Base-by-base conservation (phyloP, 1,140 invertebrate species). In the Drosophila navojoa region DNA sequence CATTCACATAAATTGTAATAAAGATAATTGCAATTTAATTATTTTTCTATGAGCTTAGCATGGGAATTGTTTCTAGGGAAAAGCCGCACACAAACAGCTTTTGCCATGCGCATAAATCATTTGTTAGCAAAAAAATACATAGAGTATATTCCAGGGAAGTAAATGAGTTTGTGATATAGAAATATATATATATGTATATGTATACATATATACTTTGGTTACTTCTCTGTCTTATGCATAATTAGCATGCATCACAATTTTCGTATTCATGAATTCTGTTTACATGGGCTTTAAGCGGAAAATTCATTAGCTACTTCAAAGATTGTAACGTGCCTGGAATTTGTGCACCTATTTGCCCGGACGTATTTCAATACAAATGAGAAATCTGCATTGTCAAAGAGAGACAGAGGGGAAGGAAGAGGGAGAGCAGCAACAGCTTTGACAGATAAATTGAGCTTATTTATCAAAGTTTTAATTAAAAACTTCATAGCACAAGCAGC, bases 391-490 rank as follows among this genome's bases (percentile, higher is more conserved):
- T 79, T 81, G 62, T 57, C 82, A 71, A 79, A 76, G 82, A 79
- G 42, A 52, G 9, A 19, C 5, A 7, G 3, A 13, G n/a, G 15
- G 42, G 0, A 4, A 27, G n/a, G 2, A 0, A 6, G 7, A 10
- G 7, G 54, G 4, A 32, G 13, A 32, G 13, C 22, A 13, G 45
- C 38, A 84, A 77, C 77, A 60, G 67, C 71, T 77, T 77, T 87
- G 64, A 64, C 72, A 76, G 76, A 73, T 87, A 89, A 87, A 87
- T 87, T 87, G 82, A 87, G 82, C 82, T 87, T 89, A 87, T 87
- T 87, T 87, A 82, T 89, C 79, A 87, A 87, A 87, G 84, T 82
- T 87, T 87, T 87, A 89, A 87, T 89, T 87, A 89, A 87, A 87
- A 89, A 74, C 82, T 89, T 87, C 63, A 76, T 77, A 66, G 72